A percentile compares a stretch with the other conserved stretches of the same genome.
These are phyloP conservation scores for Hemaris fuciformis DNA, from an alignment of 2,888 invertebrate genomes.

Conservation along the genomic window DNA sequence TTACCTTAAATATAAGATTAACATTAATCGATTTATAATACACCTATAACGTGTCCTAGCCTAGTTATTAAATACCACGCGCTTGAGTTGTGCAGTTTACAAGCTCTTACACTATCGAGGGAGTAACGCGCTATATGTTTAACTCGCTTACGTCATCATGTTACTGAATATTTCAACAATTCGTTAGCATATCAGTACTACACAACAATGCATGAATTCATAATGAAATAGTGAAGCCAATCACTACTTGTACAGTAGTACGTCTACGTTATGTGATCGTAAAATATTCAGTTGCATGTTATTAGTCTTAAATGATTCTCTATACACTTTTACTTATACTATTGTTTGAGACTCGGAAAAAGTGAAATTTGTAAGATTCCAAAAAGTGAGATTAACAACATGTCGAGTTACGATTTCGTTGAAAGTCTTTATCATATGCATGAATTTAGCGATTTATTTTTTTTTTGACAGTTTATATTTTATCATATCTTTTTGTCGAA, in stretches of 20 bases:
- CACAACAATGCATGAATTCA: not conserved
- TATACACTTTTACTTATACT: not conserved
- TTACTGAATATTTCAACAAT: not conserved
- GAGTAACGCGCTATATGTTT: not conserved
- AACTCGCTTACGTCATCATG: not conserved
- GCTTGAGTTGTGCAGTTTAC: not conserved
- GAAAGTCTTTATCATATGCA: not conserved
- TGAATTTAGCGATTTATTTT: not conserved
- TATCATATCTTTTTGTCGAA: not conserved
- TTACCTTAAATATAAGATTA: slow-evolving; percentile 38
- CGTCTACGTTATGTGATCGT: too few species aligned
- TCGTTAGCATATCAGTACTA: not conserved
- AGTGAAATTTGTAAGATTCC: not conserved
- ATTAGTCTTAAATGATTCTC: not conserved
- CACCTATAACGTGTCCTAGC: not conserved
- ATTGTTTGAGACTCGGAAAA: slow-evolving; percentile 3
- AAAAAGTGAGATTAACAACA: not conserved
- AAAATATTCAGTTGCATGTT: not conserved
- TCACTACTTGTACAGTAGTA: too few species aligned
- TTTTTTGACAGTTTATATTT: not conserved
- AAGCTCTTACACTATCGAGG: not conserved
- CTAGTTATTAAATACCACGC: not conserved
- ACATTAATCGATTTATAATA: slow-evolving; percentile 19
- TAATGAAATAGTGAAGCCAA: not conserved
- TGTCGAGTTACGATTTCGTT: slow-evolving; percentile 5